Conservation (phyloP, 2,797 vertebrate species). For the Graptemys geographica region DNA sequence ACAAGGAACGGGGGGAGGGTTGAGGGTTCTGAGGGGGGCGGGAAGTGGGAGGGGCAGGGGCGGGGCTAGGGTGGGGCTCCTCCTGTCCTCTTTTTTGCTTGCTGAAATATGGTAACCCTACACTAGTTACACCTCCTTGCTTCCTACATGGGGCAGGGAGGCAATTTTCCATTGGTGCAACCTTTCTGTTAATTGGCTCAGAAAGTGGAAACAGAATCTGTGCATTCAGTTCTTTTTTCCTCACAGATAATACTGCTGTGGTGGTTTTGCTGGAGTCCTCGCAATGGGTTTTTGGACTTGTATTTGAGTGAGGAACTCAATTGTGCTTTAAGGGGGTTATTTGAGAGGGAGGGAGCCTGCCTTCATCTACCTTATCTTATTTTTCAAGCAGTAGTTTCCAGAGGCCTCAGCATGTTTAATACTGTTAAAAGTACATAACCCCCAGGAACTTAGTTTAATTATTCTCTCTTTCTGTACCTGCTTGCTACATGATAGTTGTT, state of each 20-base stretch:
- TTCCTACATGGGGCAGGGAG: background rate
- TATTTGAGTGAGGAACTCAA: background rate
- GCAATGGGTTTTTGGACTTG: background rate
- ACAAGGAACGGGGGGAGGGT: too few species aligned
- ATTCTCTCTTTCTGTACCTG: too few species aligned
- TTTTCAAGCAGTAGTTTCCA: background rate
- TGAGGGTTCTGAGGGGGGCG: too few species aligned
- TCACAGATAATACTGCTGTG: background rate
- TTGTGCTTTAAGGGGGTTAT: background rate
- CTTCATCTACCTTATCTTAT: background rate
- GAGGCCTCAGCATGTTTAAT: background rate
- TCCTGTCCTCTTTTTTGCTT: too few species aligned
- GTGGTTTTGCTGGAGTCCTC: background rate
- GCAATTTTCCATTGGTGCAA: background rate
- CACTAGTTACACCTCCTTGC: background rate
- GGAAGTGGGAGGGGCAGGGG: too few species aligned
- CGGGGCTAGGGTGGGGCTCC: too few species aligned
- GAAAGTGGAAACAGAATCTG: background rate
- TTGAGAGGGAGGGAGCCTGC: background rate
- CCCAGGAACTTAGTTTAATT: too few species aligned
- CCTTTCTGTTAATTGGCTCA: background rate
- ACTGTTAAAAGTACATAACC: background rate
- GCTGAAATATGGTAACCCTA: too few species aligned
- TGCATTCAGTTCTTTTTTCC: background rate
- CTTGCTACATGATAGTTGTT: too few species aligned